These are phyloP conservation scores for Lytechinus variegatus DNA, from an alignment of 35 echinoderm and acorn worm genomes.

Conservation along the genomic window DNA sequence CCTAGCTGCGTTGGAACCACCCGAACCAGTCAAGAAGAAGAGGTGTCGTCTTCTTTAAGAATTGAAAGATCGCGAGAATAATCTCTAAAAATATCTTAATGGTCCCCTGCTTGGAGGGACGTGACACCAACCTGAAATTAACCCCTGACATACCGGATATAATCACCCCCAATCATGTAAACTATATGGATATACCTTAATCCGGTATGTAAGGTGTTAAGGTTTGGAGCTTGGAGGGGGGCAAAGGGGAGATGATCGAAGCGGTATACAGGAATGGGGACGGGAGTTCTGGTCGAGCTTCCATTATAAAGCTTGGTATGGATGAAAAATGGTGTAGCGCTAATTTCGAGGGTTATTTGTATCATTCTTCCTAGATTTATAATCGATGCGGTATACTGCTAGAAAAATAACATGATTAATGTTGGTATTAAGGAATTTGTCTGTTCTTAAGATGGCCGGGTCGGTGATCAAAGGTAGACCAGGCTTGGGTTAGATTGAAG, in stretches of 20 bases:
- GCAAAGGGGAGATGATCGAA: background rate
- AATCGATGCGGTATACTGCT: background rate
- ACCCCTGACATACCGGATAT: background rate
- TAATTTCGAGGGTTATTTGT: background rate
- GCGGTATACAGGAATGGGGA: background rate
- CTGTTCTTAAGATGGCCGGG: background rate
- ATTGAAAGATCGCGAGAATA: background rate
- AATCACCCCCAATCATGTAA: background rate
- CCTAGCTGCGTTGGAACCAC: constrained; percentile 93
- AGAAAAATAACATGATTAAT: background rate
- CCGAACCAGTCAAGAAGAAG: constrained; percentile 92
- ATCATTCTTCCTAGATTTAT: background rate
- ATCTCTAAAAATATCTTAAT: background rate
- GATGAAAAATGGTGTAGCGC: background rate
- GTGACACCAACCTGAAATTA: background rate
- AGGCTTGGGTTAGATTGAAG: background rate
- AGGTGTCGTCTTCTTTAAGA: constrained; percentile 76
- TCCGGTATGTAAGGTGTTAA: background rate
- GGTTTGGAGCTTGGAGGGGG: background rate
- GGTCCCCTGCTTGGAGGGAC: background rate
- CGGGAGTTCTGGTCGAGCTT: background rate
- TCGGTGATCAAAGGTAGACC: background rate
- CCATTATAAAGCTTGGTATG: background rate
- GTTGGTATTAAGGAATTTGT: background rate
- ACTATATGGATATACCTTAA: background rate